Conservation (phyloP, 2,113 vertebrate genomes). For the Syngnathus typhle region DNA sequence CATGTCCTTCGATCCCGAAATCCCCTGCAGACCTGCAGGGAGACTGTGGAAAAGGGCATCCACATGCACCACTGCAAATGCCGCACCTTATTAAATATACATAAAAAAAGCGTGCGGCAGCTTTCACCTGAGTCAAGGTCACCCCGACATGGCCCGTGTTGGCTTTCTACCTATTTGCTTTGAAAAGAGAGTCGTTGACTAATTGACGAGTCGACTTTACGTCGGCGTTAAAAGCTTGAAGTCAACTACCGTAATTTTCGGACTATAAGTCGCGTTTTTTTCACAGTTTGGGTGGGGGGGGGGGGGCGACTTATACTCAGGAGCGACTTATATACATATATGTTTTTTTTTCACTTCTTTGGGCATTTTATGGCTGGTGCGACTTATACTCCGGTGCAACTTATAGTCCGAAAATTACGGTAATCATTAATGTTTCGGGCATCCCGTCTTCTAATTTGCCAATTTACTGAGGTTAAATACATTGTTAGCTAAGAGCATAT, state of each 20-base stretch:
- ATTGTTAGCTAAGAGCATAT: too few species aligned
- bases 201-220: background rate
- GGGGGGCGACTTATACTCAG: too few species aligned
- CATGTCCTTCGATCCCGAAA: background rate
- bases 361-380: too few species aligned
- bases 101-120: conserved; percentile 53
- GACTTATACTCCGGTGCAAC: too few species aligned
- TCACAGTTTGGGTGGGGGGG: too few species aligned
- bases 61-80: conserved; percentile 52
- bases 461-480: too few species aligned
- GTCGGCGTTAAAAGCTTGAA: background rate
- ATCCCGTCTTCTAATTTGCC: too few species aligned
- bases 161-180: conserved; percentile 42
- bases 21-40: conserved; percentile 3
- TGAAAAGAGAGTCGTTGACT: background rate
- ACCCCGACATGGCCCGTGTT: conserved; percentile 17
- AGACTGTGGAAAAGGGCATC: conserved; percentile 53
- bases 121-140: conserved; percentile 51
- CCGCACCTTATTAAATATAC: conserved; percentile 70
- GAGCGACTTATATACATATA: too few species aligned
- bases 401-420: too few species aligned
- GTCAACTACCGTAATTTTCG: too few species aligned
- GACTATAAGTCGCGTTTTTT: too few species aligned
- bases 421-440: background rate
- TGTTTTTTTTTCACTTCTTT: too few species aligned